These are phyloP conservation scores for Eucidaris tribuloides DNA, from an alignment of 35 echinoderm and acorn worm genomes.

Conservation along the genomic window DNA sequence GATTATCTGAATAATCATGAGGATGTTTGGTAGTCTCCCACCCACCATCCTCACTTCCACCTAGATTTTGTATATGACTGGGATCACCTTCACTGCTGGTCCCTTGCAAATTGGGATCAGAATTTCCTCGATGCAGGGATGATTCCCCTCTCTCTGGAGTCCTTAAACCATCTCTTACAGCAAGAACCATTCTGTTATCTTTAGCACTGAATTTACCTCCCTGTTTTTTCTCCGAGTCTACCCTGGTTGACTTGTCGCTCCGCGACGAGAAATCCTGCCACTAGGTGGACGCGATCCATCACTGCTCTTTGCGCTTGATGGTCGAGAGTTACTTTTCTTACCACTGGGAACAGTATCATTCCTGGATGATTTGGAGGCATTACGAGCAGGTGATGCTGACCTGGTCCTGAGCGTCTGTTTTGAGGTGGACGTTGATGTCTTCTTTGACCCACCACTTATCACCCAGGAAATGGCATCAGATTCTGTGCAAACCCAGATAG, in stretches of 20 bases:
- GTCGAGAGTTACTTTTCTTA: too few relatives aligned
- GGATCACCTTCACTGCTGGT: not conserved
- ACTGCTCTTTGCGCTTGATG: conserved; percentile 1
- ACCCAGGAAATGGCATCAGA: conserved; percentile 47
- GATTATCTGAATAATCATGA: not conserved
- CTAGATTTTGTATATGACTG: not conserved
- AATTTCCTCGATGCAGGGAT: too few relatives aligned
- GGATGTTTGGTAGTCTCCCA: not conserved
- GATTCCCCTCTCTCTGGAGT: too few relatives aligned
- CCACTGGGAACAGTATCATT: not conserved
- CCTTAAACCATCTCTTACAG: too few relatives aligned
- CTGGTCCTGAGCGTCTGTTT: conserved; percentile 3
- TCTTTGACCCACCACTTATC: conserved; percentile 26
- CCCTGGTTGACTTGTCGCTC: too few relatives aligned
- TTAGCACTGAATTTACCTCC: too few relatives aligned
- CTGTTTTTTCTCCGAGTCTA: too few relatives aligned
- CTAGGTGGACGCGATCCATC: not conserved
- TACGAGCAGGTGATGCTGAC: conserved; percentile 53
- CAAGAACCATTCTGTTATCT: too few relatives aligned
- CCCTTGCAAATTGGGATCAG: not conserved
- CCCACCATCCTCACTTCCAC: not conserved
- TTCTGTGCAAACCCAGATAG: too few relatives aligned
- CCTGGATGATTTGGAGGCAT: not conserved
- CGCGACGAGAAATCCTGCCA: not conserved
- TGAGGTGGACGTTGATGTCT: conserved; percentile 3